These are phyloP conservation scores for Ceratoteleas bidentatus DNA, from an alignment of 1,140 invertebrate species.

Conservation along the genomic window DNA sequence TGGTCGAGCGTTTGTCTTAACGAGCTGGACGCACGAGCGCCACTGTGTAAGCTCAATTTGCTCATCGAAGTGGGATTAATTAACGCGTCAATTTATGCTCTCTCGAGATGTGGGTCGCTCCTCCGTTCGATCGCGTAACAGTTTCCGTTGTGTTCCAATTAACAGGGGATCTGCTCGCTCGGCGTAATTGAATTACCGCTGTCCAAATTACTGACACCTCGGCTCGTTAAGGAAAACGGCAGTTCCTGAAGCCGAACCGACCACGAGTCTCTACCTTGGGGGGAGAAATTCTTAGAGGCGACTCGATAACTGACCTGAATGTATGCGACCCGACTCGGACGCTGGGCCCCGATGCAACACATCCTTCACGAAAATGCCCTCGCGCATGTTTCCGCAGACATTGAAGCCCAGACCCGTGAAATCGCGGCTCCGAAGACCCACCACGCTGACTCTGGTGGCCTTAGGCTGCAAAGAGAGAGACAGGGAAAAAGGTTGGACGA, in stretches of 20 bases:
- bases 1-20: conserved; percentile 20
- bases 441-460: conserved; percentile 76
- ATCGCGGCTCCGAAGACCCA: conserved; percentile 91
- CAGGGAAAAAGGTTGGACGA: too few relatives aligned
- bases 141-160: conserved; percentile 44
- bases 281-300: too few relatives aligned
- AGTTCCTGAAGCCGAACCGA: too few relatives aligned
- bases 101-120: conserved; percentile 21
- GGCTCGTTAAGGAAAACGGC: conserved; percentile 25
- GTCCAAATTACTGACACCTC: conserved; percentile 39
- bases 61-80: conserved; percentile 28
- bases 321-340: conserved; percentile 90
- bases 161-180: conserved; percentile 29
- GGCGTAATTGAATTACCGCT: conserved; percentile 36
- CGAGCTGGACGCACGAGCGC: neutral
- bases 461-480: conserved; percentile 68
- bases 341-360: conserved; percentile 93
- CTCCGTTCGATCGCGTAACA: conserved; percentile 2
- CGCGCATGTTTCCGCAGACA: conserved; percentile 92
- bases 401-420: conserved; percentile 96
- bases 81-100: conserved; percentile 29
- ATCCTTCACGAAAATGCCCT: conserved; percentile 94
- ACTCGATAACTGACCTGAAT: conserved; percentile 85
- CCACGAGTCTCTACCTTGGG: too few relatives aligned
- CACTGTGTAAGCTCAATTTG: conserved; percentile 23